Evolutionary conservation across 2,888 invertebrate genomes (phyloP), one percentile per base, ranked within the genome.

Genomic region (Mesochorus sp.): DNA sequence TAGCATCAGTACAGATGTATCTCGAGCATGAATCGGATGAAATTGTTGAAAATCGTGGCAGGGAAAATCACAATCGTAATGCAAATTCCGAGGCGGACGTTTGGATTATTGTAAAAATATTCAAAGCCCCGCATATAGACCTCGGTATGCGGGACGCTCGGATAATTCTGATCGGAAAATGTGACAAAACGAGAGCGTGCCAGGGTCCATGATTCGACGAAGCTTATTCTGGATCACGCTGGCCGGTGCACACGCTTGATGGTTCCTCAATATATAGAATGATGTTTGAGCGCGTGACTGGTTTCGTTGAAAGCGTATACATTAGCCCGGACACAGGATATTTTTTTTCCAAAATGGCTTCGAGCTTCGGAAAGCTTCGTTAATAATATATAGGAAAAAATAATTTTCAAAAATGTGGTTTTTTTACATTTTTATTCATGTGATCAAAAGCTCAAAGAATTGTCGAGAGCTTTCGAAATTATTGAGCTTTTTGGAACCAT

Each of bases 81-180:
- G 4, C 42, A 61, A 71, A 71, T 61, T 71, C 34, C 39, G 8
- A 42, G 12, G 17, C 24, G 12, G 21, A 14, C 42, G 10, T 44
- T 61, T 19, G 4, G 44, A 68, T 75, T 67, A 75, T 61, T 66
- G 51, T 17, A 71, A 71, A 76, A 59, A 61, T 61, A 71, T 76
- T 61, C 76, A 28, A 59, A 68, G 24, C 10, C 17, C 31, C 10
- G 26, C 21, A 28, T 39, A 28, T 39, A 8, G 19, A 26, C 1
- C n/a, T 6, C 12, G 31, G 12, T 26, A 21, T 10, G 12, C 59
- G 26, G 21, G 26, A 14, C 47, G 70, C 42, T 49, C 28, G 57
- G 24, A 66, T 71, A 26, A 37, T 49, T 66, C 34, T 66, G 49
- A 76, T 76, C 66, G 64, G 28, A 47, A 64, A 76, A 44, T 62